Evolutionary conservation across 2,888 invertebrate genomes (phyloP).

Genomic region (Adelognathus sp.): DNA sequence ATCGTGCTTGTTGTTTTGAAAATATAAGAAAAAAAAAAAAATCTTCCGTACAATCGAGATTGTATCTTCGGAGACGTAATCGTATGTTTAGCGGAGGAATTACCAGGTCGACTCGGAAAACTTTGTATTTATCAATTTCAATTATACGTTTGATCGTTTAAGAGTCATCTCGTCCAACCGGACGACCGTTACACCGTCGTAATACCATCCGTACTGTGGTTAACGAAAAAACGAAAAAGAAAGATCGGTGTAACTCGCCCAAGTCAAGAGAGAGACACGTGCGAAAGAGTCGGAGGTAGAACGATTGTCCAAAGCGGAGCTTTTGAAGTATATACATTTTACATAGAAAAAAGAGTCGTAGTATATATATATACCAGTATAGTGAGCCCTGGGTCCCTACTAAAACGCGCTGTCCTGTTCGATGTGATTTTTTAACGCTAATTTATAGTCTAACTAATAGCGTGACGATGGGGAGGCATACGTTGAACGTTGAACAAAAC

Average conservation of each 20-base stretch:
- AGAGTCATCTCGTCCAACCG: slow-evolving; percentile 12
- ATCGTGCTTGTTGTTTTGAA: slow-evolving; percentile 34
- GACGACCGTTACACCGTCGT: slow-evolving; percentile 12
- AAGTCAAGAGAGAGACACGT: slow-evolving; percentile 5
- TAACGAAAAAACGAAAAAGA: not conserved
- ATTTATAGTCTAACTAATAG: slow-evolving; percentile 67
- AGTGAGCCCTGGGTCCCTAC: slow-evolving; percentile 56
- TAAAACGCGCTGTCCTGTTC: slow-evolving; percentile 68
- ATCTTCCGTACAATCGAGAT: not conserved
- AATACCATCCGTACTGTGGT: slow-evolving; percentile 26
- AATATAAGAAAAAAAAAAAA: slow-evolving; percentile 23
- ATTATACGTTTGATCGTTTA: not conserved
- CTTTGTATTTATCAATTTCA: not conserved
- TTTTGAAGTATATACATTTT: slow-evolving; percentile 53
- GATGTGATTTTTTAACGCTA: slow-evolving; percentile 73
- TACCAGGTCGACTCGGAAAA: slow-evolving; percentile 13
- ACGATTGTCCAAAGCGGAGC: slow-evolving; percentile 45
- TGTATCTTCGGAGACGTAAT: slow-evolving; percentile 39
- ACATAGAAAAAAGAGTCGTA: slow-evolving; percentile 31
- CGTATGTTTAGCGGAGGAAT: slow-evolving; percentile 31
- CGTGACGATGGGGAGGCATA: slow-evolving; percentile 60
- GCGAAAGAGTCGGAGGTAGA: slow-evolving; percentile 4
- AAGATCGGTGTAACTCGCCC: slow-evolving; percentile 12
- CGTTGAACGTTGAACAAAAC: slow-evolving; percentile 65
- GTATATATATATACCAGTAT: slow-evolving; percentile 31